A percentile compares a stretch with the other conserved stretches of the same genome.
Conservation (phyloP, 2,888 invertebrate species). For the Aelia acuminata region DNA sequence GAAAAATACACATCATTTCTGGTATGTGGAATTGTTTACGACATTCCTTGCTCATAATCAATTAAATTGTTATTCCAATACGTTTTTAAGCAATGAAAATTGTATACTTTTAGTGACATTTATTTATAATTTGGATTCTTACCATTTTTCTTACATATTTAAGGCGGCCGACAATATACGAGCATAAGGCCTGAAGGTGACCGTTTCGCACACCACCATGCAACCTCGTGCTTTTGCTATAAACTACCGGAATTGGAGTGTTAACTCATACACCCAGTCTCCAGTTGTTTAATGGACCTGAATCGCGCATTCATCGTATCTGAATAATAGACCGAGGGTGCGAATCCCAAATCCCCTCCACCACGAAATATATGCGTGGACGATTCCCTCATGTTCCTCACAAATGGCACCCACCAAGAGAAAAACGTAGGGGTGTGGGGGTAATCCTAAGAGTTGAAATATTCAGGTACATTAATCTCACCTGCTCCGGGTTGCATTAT, state of each 20-base stretch:
- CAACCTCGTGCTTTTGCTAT: neutral
- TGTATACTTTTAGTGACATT: no score
- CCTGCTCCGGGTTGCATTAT: constrained; percentile 15
- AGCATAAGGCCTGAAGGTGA: neutral
- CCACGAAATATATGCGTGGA: neutral
- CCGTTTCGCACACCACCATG: neutral
- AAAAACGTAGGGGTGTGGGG: neutral
- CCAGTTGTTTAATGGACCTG: neutral
- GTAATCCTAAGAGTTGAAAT: neutral
- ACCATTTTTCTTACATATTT: no score
- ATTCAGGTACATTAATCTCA: constrained; percentile 30
- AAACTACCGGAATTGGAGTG: neutral
- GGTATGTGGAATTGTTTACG: no score
- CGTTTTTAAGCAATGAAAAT: no score
- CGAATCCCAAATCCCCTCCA: neutral
- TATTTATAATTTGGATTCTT: no score
- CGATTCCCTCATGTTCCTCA: neutral
- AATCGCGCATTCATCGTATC: neutral
- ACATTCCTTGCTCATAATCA: no score
- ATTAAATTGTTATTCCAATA: no score
- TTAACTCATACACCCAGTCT: neutral
- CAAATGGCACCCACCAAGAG: neutral
- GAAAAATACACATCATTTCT: no score
- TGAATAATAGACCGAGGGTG: constrained; percentile 8
- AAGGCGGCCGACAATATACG: no score